A percentile compares a stretch with the other conserved stretches of the same genome.
Conservation (phyloP, 2,113 vertebrate species). For the Charadrius vociferus region DNA sequence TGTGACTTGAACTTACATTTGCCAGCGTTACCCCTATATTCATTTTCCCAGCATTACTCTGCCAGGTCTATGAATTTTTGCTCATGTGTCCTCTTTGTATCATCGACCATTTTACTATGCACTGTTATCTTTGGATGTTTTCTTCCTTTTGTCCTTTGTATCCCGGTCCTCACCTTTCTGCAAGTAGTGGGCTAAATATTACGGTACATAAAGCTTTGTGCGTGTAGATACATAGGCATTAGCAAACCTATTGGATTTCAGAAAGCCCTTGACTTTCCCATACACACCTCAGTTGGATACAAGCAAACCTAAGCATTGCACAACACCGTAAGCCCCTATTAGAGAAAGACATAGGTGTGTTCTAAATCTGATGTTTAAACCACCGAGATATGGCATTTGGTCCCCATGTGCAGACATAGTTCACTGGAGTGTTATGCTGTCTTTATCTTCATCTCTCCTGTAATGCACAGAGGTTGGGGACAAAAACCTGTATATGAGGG, state of each 20-base stretch:
- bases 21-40: neutral
- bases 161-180: neutral
- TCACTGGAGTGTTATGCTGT: neutral
- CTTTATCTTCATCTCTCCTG: neutral
- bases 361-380: neutral
- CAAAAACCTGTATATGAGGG: neutral
- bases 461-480: neutral
- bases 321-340: fast-evolving
- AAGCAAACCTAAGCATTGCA: neutral
- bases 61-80: neutral
- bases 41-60: neutral
- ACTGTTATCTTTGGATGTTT: neutral
- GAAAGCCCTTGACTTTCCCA: neutral
- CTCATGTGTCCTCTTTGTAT: neutral
- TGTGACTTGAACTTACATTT: neutral
- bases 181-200: neutral
- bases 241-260: neutral
- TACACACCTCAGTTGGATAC: neutral
- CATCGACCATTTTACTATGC: neutral
- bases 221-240: too few relatives aligned
- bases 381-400: neutral
- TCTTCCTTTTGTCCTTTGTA: neutral
- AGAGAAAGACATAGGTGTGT: neutral
- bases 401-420: neutral
- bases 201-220: neutral